Conservation (phyloP, 2,113 vertebrate species). For the Balaenoptera acutorostrata region DNA sequence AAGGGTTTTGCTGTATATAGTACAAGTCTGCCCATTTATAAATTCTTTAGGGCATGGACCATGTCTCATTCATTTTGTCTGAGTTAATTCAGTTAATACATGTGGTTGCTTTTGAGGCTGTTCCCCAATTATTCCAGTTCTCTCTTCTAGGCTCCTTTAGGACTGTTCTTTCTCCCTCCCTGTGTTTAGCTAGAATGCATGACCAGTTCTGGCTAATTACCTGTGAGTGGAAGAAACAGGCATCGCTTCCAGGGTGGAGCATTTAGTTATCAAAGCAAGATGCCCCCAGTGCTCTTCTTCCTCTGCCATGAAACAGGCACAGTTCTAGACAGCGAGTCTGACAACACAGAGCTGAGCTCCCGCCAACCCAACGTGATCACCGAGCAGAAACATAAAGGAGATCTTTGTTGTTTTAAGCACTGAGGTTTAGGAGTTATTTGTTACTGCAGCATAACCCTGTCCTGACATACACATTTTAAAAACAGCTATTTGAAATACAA, state of each 20-base stretch:
- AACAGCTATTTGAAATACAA: not conserved
- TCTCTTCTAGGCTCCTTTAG: not conserved
- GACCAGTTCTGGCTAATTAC: not conserved
- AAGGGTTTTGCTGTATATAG: not conserved
- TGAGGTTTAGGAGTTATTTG: not conserved
- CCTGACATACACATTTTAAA: not conserved
- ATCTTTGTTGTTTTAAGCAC: not conserved
- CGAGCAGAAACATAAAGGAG: not conserved
- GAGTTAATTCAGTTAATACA: not conserved
- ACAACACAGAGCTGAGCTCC: not conserved
- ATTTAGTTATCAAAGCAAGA: not conserved
- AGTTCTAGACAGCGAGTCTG: not conserved
- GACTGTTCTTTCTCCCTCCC: not conserved
- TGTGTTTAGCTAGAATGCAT: not conserved
- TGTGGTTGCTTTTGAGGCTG: not conserved
- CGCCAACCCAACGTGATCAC: not conserved
- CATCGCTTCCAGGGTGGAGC: not conserved
- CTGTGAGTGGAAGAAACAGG: not conserved
- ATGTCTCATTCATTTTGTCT: not conserved
- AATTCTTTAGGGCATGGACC: not conserved
- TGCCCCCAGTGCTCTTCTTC: not conserved
- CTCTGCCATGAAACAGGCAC: not conserved
- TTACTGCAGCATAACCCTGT: slow-evolving; percentile 22
- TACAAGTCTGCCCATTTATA: not conserved
- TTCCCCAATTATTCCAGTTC: not conserved